phyloP scores from a whole-genome alignment of 1,140 invertebrate genomes.

The Aphelinus certus region DNA sequence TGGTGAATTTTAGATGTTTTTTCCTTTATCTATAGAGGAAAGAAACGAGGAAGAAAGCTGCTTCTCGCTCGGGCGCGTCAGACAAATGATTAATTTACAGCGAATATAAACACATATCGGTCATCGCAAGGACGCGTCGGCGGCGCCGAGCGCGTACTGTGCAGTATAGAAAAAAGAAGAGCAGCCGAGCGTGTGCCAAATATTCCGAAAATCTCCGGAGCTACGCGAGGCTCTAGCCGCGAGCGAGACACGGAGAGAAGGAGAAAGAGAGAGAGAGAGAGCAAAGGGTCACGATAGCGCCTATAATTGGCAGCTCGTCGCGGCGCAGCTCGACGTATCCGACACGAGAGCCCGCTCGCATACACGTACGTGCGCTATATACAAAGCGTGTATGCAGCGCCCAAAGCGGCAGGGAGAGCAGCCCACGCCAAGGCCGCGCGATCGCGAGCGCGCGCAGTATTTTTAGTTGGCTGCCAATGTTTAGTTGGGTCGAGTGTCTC shows the following conservation, averaged over 20 bases:
- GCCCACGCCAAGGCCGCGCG: slow-evolving; percentile 41
- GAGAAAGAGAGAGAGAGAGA: slow-evolving; percentile 30
- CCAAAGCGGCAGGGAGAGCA: slow-evolving; percentile 6
- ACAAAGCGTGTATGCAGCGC: neutral
- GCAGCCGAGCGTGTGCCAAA: neutral
- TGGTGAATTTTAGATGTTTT: slow-evolving; percentile 14
- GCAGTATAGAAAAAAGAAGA: no score
- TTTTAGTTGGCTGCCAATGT: slow-evolving; percentile 64
- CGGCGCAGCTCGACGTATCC: no score
- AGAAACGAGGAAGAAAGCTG: slow-evolving; percentile 13
- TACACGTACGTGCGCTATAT: neutral
- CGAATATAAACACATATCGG: slow-evolving; percentile 23
- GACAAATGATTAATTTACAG: slow-evolving; percentile 29
- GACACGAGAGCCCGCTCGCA: no score
- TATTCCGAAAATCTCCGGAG: slow-evolving; percentile 20
- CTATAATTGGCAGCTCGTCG: slow-evolving; percentile 10
- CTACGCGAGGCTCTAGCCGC: neutral
- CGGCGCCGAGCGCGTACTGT: no score
- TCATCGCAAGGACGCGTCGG: slow-evolving; percentile 31
- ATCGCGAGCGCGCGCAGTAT: slow-evolving; percentile 60
- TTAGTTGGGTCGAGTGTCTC: slow-evolving; percentile 58
- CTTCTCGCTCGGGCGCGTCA: no score
- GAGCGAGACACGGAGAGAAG: slow-evolving; percentile 7
- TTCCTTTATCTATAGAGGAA: neutral
- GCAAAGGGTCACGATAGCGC: slow-evolving; percentile 33